Evolutionary conservation across 2,888 invertebrate species (phyloP), one percentile per base, ranked within the genome.

Genomic region (Parascotia fuliginaria): DNA sequence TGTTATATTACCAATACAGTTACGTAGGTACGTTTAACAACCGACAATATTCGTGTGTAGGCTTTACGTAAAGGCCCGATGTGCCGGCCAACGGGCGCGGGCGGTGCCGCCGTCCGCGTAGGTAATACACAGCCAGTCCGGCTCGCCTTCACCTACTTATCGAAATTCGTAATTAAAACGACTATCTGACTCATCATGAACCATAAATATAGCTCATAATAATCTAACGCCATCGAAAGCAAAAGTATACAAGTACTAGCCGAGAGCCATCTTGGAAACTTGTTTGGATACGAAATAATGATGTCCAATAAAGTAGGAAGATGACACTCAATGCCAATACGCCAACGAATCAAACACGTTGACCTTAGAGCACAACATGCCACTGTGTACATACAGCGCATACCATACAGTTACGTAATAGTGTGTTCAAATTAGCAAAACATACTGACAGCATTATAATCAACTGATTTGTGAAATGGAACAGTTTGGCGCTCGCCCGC

Each of bases 101-200:
- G 38, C 24, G 12, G 36, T 3, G 33, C 15, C 15, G 7, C 3
- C 1, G 9, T 1, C 32, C 13, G 12, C 28, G 38, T 28, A 24
- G 42, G 40, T 22, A 5, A 5, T 2, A 12, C 6, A 12, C 38
- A 13, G 36, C 29, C 36, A n/a, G 32, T 60, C 65, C 57, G 54
- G 83, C 53, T 83, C 72, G 76, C 86, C 86, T 87, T 87, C 85
- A 85, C 87, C 84, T 71, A 85, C 81, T 71, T 83, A 74, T 69
- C 65, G 60, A 75, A 73, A 73, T 66, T 64, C 48, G 58, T 62
- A 64, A 66, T 69, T 59, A 71, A n/a, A 64, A 53, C 61, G 55
- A 22, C 43, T 51, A 44, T 39, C 51, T 70, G 72, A 76, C 53
- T 71, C 75, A 74, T 62, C 66, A 58, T 61, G 58, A 55, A 42